Evolutionary conservation across 2,113 vertebrate genomes (phyloP).

Genomic region (Otus sunia): DNA sequence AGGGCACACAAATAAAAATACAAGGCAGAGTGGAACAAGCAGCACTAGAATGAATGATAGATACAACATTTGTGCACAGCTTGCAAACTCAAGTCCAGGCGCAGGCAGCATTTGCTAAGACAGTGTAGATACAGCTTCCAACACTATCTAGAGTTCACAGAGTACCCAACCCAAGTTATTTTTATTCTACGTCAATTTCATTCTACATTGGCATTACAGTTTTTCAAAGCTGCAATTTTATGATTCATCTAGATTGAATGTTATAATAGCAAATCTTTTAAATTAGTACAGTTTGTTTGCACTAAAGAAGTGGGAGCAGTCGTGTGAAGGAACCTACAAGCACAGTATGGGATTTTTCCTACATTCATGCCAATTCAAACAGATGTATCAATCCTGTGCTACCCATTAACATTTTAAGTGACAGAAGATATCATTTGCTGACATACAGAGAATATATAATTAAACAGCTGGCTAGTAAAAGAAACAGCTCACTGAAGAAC

Average conservation of each 20-base stretch:
- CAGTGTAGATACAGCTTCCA: background rate
- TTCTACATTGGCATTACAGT: background rate
- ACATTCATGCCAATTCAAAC: background rate
- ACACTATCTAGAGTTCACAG: background rate
- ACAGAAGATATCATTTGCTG: conserved; percentile 5
- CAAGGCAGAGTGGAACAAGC: background rate
- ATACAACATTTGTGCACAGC: rapidly evolving
- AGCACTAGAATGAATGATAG: background rate
- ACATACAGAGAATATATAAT: background rate
- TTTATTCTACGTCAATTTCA: background rate
- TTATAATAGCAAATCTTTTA: background rate
- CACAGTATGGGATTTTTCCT: background rate
- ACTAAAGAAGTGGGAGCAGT: background rate
- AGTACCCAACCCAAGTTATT: background rate
- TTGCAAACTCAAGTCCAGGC: background rate
- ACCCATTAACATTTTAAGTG: conserved; percentile 31
- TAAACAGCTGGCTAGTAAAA: conserved; percentile 22
- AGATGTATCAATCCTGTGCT: background rate
- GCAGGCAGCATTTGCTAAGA: background rate
- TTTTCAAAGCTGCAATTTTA: background rate
- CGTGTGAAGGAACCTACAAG: background rate
- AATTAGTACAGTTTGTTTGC: background rate
- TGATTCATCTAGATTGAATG: background rate
- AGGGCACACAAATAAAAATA: background rate
- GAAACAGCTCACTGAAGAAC: background rate